Conservation (phyloP, 2,888 invertebrate species). For the Thymelicus sylvestris region DNA sequence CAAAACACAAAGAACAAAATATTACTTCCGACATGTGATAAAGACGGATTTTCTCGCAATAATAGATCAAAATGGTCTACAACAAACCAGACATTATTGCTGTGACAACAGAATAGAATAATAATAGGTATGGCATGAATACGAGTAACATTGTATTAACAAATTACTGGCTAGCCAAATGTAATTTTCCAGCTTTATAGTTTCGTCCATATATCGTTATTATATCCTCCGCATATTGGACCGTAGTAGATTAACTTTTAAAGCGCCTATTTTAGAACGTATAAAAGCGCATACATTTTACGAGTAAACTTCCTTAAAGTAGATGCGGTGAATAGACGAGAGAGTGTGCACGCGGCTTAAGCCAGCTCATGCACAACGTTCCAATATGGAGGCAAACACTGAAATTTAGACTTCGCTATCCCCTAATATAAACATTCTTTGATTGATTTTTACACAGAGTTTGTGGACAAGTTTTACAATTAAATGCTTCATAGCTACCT, state of each 20-base stretch:
- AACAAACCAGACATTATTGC: no score
- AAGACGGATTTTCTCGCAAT: no score
- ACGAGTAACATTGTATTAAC: not conserved
- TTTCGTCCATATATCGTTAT: not conserved
- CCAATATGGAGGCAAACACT: slow-evolving; percentile 68
- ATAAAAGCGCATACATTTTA: slow-evolving; percentile 35
- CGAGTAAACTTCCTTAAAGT: slow-evolving; percentile 35
- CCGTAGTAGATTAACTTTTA: slow-evolving; percentile 29
- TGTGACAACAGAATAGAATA: no score
- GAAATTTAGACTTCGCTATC: slow-evolving; percentile 65
- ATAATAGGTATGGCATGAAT: not conserved
- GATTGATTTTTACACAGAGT: slow-evolving; percentile 55
- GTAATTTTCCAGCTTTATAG: no score
- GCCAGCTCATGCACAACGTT: slow-evolving; percentile 56
- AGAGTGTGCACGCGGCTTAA: slow-evolving; percentile 50
- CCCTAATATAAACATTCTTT: slow-evolving; percentile 58
- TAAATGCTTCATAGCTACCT: no score
- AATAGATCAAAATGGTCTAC: no score
- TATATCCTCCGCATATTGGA: slow-evolving; percentile 22
- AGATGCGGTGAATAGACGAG: slow-evolving; percentile 29
- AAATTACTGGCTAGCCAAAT: no score
- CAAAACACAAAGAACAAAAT: no score
- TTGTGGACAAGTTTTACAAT: not conserved
- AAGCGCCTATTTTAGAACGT: slow-evolving; percentile 27
- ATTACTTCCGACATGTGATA: no score